Conservation (phyloP, 1,140 invertebrate genomes). For the Ruditapes philippinarum region DNA sequence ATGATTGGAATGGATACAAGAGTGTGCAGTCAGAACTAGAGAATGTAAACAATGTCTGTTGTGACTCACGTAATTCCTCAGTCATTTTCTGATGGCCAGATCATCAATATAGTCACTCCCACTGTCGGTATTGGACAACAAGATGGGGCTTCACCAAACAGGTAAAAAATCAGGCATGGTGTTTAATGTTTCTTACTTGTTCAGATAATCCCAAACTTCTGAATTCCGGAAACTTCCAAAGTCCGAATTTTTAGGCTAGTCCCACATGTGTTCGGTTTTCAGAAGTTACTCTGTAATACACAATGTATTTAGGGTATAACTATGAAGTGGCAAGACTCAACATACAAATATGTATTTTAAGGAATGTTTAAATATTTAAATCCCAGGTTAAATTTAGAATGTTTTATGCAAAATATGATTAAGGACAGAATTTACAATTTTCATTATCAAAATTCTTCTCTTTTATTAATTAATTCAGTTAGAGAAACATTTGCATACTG, state of each 20-base stretch:
- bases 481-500: too few species aligned
- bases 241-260: neutral
- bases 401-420: too few species aligned
- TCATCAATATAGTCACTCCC: slow-evolving; percentile 47
- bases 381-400: too few species aligned
- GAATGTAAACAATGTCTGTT: slow-evolving; percentile 39
- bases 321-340: neutral
- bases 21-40: too few species aligned
- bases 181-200: neutral
- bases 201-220: too few species aligned
- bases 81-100: slow-evolving; percentile 57
- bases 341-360: neutral
- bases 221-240: neutral
- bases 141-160: slow-evolving; percentile 19
- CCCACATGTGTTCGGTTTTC: too few species aligned
- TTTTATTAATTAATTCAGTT: too few species aligned
- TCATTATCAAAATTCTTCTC: too few species aligned
- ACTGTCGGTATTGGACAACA: slow-evolving; percentile 37
- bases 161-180: slow-evolving; percentile 41
- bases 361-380: too few species aligned
- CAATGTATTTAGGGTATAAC: neutral
- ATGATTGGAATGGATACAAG: too few species aligned
- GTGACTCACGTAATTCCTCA: slow-evolving; percentile 61
- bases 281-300: neutral
- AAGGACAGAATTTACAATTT: too few species aligned